Base-by-base conservation (phyloP, 2,797 vertebrate species). In the Lithobates sylvaticus region DNA sequence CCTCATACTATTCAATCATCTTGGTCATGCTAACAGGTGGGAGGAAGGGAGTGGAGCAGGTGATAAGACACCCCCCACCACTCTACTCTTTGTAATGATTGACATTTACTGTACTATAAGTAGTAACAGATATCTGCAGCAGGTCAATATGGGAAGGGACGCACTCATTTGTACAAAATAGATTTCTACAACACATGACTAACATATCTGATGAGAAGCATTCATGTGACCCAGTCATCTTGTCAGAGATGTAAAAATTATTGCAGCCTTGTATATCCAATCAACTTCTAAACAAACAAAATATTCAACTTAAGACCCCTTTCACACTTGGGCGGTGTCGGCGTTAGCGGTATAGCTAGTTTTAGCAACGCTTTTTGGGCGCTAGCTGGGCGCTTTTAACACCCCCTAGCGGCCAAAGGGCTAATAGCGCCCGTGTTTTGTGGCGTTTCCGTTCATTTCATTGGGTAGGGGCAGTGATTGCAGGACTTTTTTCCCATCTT, bases 101-200 rank as follows among this genome's bases (percentile, higher is more conserved):
- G 50, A 82, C 70, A 82, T 82, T 73, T 82, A 81, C 70, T 73
- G 78, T 36, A 81, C 79, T 71, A 32, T 70, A 54, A 32, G 29
- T 70, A 80, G 67, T 80, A 54, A 81, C 26, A 50, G 47, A 71
- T 39, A 71, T 72, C 42, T 71, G 18, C 3, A 58, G 21, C 44
- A 39, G 29, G 47, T 74, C 39, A 26, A 44, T 44, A 44, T 1
- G 23, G 21, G 32, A 44, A 39, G 61, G 65, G 58, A 39, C 76
- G 67, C 34, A 42, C 15, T 26, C 64, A 27, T 78, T 29, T 78
- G 76, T 78, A 44, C 3, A 15, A 15, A 8, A 9, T 32, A 39
- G 8, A 47, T 44, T 65, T 44, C 13, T 18, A 78, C 9, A 47
- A 42, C n/a, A 78, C 36, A 78, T 78, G 34, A 65, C 77, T 27